A percentile compares a stretch with the other conserved stretches of the same genome.
phyloP scores from a whole-genome alignment of 2,113 vertebrate genomes.

The Hypomesus transpacificus region DNA sequence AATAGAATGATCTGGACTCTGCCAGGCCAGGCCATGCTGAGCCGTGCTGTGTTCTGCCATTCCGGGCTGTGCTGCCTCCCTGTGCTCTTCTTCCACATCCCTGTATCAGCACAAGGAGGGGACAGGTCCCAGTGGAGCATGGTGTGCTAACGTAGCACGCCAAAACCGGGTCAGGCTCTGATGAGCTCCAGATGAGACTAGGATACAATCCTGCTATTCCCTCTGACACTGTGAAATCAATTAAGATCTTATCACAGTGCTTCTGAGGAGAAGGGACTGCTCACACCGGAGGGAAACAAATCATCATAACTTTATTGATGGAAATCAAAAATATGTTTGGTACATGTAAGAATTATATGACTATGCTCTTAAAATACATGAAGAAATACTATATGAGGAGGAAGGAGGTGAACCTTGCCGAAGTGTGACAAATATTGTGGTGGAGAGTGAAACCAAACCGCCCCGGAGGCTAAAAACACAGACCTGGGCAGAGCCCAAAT shows the following conservation, averaged over 20 bases:
- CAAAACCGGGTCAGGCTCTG: constrained; percentile 69
- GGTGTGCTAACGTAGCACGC: constrained; percentile 43
- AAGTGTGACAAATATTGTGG: constrained; percentile 7
- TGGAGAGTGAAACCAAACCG: not conserved
- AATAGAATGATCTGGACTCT: no score
- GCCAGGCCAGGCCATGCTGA: not conserved
- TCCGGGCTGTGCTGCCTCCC: constrained; percentile 14
- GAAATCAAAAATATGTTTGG: constrained; percentile 7
- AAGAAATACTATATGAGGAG: not conserved
- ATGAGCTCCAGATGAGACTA: constrained; percentile 63
- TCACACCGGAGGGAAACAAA: constrained; percentile 10
- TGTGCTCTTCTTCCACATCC: constrained; percentile 58
- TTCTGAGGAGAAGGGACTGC: constrained; percentile 22
- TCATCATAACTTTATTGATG: not conserved
- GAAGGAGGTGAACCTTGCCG: constrained; percentile 1
- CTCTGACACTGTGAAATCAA: constrained; percentile 60
- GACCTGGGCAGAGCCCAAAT: constrained; percentile 16
- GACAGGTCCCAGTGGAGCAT: constrained; percentile 64
- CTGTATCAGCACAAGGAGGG: constrained; percentile 57
- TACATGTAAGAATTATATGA: not conserved
- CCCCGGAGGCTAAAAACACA: not conserved
- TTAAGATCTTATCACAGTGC: constrained; percentile 51
- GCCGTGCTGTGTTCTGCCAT: not conserved
- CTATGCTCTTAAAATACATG: not conserved
- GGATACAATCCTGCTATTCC: constrained; percentile 50